Evolutionary conservation across 2,113 vertebrate genomes (phyloP), one percentile per base, ranked within the genome.

Genomic region (Brachirus orientalis): DNA sequence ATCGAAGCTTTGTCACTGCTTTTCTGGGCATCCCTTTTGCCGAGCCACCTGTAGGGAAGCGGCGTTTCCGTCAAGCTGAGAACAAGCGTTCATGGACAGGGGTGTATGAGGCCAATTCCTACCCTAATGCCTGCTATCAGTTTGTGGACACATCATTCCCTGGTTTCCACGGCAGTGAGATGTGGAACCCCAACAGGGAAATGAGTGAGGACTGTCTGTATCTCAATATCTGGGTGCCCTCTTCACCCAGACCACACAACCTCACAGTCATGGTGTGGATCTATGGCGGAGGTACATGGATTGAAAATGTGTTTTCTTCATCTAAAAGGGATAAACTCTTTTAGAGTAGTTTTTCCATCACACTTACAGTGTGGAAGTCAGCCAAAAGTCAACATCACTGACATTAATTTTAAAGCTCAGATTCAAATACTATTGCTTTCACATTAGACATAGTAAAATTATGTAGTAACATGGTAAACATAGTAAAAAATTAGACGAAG

Each of bases 171-270:
- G 96, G 96, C 55, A 93, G 41, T 0, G 96, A 98, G 87, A 98
- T 98, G 96, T 98, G 96, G 96, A 98, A 98, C 79, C 96, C 96
- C 53, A 98, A 98, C 88, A 91, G 88, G 48, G 92, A 93, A 18
- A 95, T 96, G 92, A 97, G 92, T 0, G 96, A 98, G 66, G 95
- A 98, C 81, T 98, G 96, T 66, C 90, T 98, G 28, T 97, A 96
- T 87, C 93, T 98, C 57, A 97, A 97, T 2, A 63, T 97, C 9
- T 98, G 96, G 96, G 94, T 93, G 6, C 95, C 96, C 3, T 75
- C 90, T 3, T 91, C 92, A 0, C 87, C 94, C 0, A 90, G 86
- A 8, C 95, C 95, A 0, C 68, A 69, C 3, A 92, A 94, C 16
- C 88, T 93, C 35, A 93, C 95, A 0, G 96, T 98, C 13, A 94